These are phyloP conservation scores for Catostylus mosaicus DNA, from an alignment of 30 jellyfish, hydroid and myxozoan genomes.

Conservation along the genomic window DNA sequence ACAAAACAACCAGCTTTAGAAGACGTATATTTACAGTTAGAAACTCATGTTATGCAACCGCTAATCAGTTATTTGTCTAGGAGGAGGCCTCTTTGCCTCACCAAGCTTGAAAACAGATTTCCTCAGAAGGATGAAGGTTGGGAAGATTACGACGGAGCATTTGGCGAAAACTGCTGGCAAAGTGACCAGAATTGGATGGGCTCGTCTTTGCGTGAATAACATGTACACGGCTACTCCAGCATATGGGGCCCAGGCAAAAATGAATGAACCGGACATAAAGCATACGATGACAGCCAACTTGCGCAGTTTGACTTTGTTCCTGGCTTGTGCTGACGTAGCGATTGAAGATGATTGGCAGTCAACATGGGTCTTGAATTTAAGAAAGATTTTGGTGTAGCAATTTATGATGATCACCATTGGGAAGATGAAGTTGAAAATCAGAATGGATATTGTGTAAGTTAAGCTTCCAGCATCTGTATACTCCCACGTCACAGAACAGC, in stretches of 20 bases:
- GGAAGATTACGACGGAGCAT: conserved; percentile 41
- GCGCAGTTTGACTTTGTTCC: conserved; percentile 36
- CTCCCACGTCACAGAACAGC: conserved; percentile 74
- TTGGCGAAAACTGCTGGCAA: conserved; percentile 59
- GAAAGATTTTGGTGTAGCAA: conserved; percentile 38
- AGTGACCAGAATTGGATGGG: conserved; percentile 29
- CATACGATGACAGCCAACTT: conserved; percentile 20
- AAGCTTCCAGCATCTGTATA: conserved; percentile 23
- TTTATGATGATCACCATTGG: conserved; percentile 21
- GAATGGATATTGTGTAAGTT: conserved; percentile 15
- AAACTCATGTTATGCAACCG: no score
- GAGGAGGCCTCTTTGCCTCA: no score
- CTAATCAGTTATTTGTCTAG: no score
- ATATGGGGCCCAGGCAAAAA: conserved; percentile 61
- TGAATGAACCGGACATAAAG: conserved; percentile 33
- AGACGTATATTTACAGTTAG: no score
- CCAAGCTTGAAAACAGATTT: conserved; percentile 16
- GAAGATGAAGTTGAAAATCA: conserved; percentile 24
- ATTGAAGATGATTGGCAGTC: conserved; percentile 11
- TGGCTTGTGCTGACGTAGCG: conserved; percentile 14
- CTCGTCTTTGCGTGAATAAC: conserved; percentile 8
- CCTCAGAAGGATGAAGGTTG: conserved; percentile 14
- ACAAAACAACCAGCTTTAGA: no score
- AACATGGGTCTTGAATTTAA: conserved; percentile 31
- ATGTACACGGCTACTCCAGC: conserved; percentile 25